These are phyloP conservation scores for Lissocephala sabroskyi DNA, from an alignment of 2,888 invertebrate genomes.

Conservation along the genomic window DNA sequence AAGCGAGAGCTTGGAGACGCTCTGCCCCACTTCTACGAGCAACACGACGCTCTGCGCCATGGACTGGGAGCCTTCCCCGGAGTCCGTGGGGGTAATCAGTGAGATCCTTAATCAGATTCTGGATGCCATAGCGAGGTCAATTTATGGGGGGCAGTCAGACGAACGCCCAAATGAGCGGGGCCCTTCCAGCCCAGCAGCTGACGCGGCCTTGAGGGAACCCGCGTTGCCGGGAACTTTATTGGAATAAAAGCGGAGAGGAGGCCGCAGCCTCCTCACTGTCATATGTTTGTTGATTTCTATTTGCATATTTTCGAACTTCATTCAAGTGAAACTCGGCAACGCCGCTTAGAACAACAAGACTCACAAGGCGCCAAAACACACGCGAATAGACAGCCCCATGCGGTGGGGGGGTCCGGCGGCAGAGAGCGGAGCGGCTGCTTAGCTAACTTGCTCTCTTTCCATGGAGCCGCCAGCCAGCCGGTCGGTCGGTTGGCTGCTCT, in stretches of 20 bases:
- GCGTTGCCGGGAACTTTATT: no score
- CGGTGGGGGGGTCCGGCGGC: constrained; percentile 45
- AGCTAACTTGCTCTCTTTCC: constrained; percentile 5
- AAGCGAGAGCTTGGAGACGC: no score
- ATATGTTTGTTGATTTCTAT: no score
- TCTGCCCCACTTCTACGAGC: no score
- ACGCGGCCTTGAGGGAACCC: no score
- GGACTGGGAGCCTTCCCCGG: no score
- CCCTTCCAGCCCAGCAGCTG: no score
- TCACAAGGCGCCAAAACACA: constrained; percentile 41
- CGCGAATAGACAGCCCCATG: constrained; percentile 10
- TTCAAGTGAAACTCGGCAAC: constrained; percentile 43
- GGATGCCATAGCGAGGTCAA: neutral
- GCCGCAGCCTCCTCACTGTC: no score
- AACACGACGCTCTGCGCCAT: neutral
- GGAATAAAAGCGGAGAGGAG: no score
- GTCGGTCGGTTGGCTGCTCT: constrained; percentile 23
- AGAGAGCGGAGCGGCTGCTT: constrained; percentile 27
- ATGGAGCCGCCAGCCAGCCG: neutral
- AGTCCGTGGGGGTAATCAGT: neutral
- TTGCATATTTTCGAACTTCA: neutral
- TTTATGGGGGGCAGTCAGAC: no score
- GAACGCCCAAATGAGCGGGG: no score
- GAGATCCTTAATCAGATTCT: neutral
- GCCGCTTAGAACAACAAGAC: constrained; percentile 16